Percentiles rank a stretch among this genome's conserved stretches.
Conservation (phyloP, 2,797 vertebrate species). For the Takifugu rubripes region DNA sequence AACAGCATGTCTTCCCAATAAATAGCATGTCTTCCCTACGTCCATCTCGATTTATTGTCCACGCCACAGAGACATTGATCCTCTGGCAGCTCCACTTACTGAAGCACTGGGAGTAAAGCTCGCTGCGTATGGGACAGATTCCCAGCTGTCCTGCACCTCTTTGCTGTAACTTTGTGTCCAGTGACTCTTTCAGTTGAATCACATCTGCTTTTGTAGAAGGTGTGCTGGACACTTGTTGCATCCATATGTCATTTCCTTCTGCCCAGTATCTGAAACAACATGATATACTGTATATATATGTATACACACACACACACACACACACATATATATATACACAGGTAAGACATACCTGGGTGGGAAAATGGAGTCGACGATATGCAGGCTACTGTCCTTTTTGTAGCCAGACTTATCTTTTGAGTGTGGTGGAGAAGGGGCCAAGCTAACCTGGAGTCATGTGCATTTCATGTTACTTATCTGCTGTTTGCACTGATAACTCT, state of each 20-base stretch:
- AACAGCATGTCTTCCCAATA: not conserved
- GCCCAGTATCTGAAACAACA: slow-evolving; percentile 81
- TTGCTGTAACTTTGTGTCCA: slow-evolving; percentile 84
- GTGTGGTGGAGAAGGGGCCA: slow-evolving; percentile 72
- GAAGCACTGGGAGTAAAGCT: slow-evolving; percentile 92
- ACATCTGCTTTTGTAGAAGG: slow-evolving; percentile 88
- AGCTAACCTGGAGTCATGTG: slow-evolving; percentile 39
- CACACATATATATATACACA: no score
- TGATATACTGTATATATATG: no score
- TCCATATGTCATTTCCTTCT: slow-evolving; percentile 81
- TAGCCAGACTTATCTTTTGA: slow-evolving; percentile 71
- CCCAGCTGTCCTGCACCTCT: slow-evolving; percentile 87
- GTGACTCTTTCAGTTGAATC: slow-evolving; percentile 81
- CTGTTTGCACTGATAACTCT: no score
- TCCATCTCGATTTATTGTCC: no score
- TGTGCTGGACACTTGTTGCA: slow-evolving; percentile 87
- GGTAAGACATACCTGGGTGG: slow-evolving; percentile 82
- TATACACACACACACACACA: no score
- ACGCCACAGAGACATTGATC: no score
- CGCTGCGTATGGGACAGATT: slow-evolving; percentile 89
- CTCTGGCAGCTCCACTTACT: slow-evolving; percentile 70
- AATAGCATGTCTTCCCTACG: not conserved
- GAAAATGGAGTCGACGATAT: slow-evolving; percentile 85
- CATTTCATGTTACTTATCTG: not conserved
- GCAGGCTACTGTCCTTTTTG: slow-evolving; percentile 64